Evolutionary conservation across 2,113 vertebrate species (phyloP).

Genomic region (Echinops telfairi): DNA sequence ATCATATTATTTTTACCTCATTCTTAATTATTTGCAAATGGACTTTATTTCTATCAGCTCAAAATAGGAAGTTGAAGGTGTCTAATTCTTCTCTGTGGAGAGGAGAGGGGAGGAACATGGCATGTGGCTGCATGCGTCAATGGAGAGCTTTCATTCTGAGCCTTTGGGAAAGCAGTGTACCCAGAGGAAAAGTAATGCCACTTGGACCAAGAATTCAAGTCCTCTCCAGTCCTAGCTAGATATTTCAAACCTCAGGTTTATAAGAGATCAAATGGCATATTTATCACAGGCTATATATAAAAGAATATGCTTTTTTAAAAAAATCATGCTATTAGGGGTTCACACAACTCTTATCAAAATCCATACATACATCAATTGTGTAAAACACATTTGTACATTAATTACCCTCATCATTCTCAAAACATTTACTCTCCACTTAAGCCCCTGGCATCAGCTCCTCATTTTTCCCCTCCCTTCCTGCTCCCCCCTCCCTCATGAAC

Average conservation of each 20-base stretch:
- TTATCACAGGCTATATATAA: not conserved
- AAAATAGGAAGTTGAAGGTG: not conserved
- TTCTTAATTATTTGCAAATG: constrained; percentile 31
- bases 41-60: constrained; percentile 33
- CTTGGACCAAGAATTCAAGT: not conserved
- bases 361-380: too few relatives aligned
- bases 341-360: too few relatives aligned
- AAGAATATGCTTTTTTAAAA: too few relatives aligned
- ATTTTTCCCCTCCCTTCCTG: too few relatives aligned
- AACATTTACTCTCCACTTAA: too few relatives aligned
- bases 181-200: not conserved
- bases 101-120: not conserved
- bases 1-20: not conserved
- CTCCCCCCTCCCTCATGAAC: too few relatives aligned
- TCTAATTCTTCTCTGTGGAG: not conserved
- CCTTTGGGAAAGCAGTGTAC: not conserved
- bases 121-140: not conserved
- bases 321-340: too few relatives aligned
- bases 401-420: too few relatives aligned
- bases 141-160: not conserved
- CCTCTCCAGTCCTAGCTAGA: not conserved
- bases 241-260: not conserved
- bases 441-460: too few relatives aligned
- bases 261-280: not conserved
- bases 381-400: too few relatives aligned